A percentile compares a stretch with the other conserved stretches of the same genome.
phyloP scores from a whole-genome alignment of 2,888 invertebrate species.

The Ceramica pisi region DNA sequence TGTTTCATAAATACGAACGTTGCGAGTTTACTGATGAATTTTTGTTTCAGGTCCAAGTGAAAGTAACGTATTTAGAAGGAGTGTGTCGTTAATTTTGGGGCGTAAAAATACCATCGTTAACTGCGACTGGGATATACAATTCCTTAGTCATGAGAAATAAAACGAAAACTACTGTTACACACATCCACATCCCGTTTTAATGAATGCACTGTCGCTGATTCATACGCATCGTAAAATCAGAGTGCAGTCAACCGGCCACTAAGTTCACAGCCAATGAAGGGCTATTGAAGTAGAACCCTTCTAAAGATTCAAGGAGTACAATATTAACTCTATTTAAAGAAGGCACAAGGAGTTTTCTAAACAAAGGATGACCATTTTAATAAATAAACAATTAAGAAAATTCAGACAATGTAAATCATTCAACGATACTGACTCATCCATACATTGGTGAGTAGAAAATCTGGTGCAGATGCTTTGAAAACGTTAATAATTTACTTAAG shows the following conservation, averaged over 20 bases:
- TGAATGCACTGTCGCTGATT: conserved; percentile 82
- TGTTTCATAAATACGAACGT: conserved; percentile 20
- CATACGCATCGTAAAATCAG: conserved; percentile 82
- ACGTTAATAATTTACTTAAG: conserved; percentile 79
- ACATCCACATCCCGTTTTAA: conserved; percentile 76
- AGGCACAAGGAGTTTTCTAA: conserved; percentile 23
- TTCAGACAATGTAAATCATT: conserved; percentile 78
- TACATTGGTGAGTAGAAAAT: conserved; percentile 78
- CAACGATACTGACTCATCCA: conserved; percentile 80
- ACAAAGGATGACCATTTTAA: conserved; percentile 41
- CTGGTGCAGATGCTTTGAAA: conserved; percentile 80
- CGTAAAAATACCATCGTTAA: conserved; percentile 56
- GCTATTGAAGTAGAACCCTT: conserved; percentile 62
- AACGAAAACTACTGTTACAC: conserved; percentile 72
- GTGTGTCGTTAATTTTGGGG: conserved; percentile 42
- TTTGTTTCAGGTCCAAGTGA: conserved; percentile 16
- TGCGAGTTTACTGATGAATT: conserved; percentile 11
- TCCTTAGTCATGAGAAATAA: conserved; percentile 76
- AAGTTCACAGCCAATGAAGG: conserved; percentile 72
- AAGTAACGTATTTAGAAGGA: conserved; percentile 10
- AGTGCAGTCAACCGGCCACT: conserved; percentile 78
- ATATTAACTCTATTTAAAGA: conserved; percentile 44
- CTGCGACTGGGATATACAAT: conserved; percentile 62
- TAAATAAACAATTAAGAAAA: conserved; percentile 65
- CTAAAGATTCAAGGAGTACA: conserved; percentile 30